These are phyloP conservation scores for Amphipyra tragopoginis DNA, from an alignment of 2,888 invertebrate species.

Conservation along the genomic window DNA sequence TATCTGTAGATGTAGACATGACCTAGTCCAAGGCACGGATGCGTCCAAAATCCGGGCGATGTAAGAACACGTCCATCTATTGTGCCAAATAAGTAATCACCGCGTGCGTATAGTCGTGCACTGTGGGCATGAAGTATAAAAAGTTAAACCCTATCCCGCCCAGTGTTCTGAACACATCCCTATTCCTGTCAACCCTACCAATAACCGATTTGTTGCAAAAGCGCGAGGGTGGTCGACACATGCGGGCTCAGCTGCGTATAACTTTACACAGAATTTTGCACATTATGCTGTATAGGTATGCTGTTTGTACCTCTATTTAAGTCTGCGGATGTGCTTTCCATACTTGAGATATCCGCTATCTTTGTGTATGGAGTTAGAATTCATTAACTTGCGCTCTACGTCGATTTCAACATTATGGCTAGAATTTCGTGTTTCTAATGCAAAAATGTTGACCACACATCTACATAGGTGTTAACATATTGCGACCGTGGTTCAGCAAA, in stretches of 20 bases:
- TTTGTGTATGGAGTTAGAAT: constrained; percentile 45
- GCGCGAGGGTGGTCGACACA: constrained; percentile 81
- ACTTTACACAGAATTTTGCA: constrained; percentile 69
- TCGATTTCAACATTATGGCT: constrained; percentile 9
- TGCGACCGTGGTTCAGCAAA: too few relatives aligned
- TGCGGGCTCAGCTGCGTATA: constrained; percentile 86
- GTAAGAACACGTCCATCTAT: constrained; percentile 40
- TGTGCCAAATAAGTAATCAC: constrained; percentile 54
- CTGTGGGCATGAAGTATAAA: constrained; percentile 34
- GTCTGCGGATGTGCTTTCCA: constrained; percentile 73
- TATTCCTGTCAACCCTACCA: constrained; percentile 48
- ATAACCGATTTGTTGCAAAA: constrained; percentile 69
- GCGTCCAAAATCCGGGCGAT: constrained; percentile 36
- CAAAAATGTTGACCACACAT: too few relatives aligned
- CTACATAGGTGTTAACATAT: too few relatives aligned
- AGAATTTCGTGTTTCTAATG: constrained; percentile 8
- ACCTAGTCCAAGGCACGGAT: constrained; percentile 49
- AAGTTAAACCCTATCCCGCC: constrained; percentile 40
- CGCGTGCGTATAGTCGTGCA: constrained; percentile 41
- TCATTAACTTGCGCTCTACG: constrained; percentile 31
- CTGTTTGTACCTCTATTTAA: constrained; percentile 55
- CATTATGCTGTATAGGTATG: constrained; percentile 52
- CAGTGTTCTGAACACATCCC: constrained; percentile 45
- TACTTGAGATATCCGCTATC: constrained; percentile 74
- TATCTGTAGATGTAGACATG: constrained; percentile 28